Evolutionary conservation across 1,140 invertebrate genomes (phyloP).

Genomic region (Marisa cornuarietis): DNA sequence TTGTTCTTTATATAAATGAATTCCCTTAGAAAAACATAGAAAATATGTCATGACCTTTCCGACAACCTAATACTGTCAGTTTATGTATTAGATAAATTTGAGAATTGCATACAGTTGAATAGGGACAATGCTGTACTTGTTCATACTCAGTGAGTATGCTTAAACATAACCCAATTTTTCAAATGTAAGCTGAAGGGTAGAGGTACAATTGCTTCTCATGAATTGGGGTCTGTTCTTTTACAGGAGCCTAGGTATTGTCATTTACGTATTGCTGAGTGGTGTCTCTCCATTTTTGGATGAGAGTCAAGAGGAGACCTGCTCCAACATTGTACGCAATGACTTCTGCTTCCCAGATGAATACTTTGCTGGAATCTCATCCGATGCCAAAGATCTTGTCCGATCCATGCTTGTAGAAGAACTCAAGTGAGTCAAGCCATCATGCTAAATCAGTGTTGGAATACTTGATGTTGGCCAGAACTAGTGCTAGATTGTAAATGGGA

Average conservation of each 20-base stretch:
- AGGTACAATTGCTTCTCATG: no score
- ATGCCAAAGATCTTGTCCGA: slow-evolving; percentile 76
- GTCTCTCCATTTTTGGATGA: slow-evolving; percentile 85
- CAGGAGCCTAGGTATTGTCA: slow-evolving; percentile 79
- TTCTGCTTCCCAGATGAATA: slow-evolving; percentile 86
- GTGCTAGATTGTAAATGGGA: no score
- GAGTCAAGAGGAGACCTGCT: slow-evolving; percentile 83
- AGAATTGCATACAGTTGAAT: no score
- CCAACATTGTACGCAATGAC: slow-evolving; percentile 84
- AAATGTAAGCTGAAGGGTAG: background rate
- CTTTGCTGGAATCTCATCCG: slow-evolving; percentile 76
- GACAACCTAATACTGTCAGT: no score
- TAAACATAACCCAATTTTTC: background rate
- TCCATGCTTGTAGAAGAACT: slow-evolving; percentile 72
- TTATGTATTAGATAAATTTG: no score
- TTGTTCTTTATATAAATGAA: no score
- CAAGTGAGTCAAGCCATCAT: slow-evolving; percentile 36
- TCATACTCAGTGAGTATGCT: background rate
- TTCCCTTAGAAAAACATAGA: no score
- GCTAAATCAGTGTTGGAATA: background rate
- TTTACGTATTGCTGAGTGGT: slow-evolving; percentile 82
- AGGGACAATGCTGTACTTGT: no score
- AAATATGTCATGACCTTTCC: no score
- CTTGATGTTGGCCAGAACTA: background rate
- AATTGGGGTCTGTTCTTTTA: slow-evolving; percentile 2